Evolutionary conservation across 2,113 vertebrate species (phyloP).

Genomic region (Cochlearius cochlearius): DNA sequence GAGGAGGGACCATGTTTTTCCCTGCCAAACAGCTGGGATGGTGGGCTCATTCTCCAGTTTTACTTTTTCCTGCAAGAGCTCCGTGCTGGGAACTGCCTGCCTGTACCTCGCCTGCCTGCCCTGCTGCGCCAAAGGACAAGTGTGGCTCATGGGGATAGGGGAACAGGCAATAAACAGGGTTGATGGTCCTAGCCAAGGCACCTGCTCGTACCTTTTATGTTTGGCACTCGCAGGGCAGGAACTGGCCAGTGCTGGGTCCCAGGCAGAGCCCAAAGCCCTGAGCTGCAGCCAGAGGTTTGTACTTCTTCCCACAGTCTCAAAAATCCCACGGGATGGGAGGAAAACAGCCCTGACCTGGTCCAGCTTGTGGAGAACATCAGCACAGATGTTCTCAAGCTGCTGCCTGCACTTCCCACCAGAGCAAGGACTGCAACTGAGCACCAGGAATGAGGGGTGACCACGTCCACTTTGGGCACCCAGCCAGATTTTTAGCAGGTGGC

Average conservation of each 20-base stretch:
- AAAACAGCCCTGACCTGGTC: neutral
- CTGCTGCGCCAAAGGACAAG: neutral
- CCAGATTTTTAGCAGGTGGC: neutral
- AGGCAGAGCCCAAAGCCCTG: neutral
- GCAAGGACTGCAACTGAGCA: neutral
- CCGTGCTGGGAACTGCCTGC: neutral
- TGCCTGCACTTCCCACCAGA: neutral
- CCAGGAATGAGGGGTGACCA: neutral
- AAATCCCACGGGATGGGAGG: neutral
- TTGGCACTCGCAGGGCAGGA: neutral
- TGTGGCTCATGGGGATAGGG: neutral
- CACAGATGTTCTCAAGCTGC: neutral
- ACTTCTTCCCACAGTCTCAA: neutral
- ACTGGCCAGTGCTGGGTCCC: neutral
- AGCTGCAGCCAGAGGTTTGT: neutral
- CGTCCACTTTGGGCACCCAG: neutral
- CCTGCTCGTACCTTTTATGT: neutral
- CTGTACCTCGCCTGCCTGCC: neutral
- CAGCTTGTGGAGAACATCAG: neutral
- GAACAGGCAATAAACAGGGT: neutral
- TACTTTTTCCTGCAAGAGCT: neutral
- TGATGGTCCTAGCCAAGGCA: neutral
- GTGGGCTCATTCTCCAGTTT: neutral
- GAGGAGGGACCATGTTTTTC: accelerated
- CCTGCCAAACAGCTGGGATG: neutral